A percentile compares a stretch with the other conserved stretches of the same genome.
Conservation (phyloP, 2,797 vertebrate genomes). For the Chelmon rostratus region DNA sequence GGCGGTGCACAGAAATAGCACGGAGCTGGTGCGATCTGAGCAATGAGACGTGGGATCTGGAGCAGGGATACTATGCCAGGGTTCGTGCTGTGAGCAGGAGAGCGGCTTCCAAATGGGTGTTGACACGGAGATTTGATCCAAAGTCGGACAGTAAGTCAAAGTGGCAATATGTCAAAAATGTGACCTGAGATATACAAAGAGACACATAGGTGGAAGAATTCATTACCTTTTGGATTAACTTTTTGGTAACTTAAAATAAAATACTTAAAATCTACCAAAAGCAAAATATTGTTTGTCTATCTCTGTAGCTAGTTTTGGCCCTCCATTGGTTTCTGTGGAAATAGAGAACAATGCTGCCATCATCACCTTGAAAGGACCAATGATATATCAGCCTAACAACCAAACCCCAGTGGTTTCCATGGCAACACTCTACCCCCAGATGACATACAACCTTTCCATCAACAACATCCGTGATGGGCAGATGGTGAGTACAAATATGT, state of each 20-base stretch:
- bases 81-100: slow-evolving; percentile 67
- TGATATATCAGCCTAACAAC: slow-evolving; percentile 71
- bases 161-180: background rate
- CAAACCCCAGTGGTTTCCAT: slow-evolving; percentile 64
- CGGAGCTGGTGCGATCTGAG: slow-evolving; percentile 82
- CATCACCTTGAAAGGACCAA: slow-evolving; percentile 79
- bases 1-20: slow-evolving; percentile 57
- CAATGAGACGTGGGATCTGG: slow-evolving; percentile 71
- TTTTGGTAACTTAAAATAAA: background rate
- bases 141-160: slow-evolving; percentile 81
- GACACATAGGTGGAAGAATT: no score
- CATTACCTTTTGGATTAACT: no score
- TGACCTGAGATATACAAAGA: background rate
- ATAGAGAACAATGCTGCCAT: slow-evolving; percentile 60
- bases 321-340: slow-evolving; percentile 76
- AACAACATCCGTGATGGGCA: slow-evolving; percentile 34
- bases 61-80: slow-evolving; percentile 75
- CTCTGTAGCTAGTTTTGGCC: slow-evolving; percentile 78
- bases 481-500: slow-evolving; percentile 62
- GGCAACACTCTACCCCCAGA: slow-evolving; percentile 68
- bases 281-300: background rate
- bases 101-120: slow-evolving; percentile 73
- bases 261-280: background rate
- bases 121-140: slow-evolving; percentile 75
- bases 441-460: slow-evolving; percentile 80